These are phyloP conservation scores for Drosophila tropicalis DNA, from an alignment of 1,140 invertebrate species.

Conservation along the genomic window DNA sequence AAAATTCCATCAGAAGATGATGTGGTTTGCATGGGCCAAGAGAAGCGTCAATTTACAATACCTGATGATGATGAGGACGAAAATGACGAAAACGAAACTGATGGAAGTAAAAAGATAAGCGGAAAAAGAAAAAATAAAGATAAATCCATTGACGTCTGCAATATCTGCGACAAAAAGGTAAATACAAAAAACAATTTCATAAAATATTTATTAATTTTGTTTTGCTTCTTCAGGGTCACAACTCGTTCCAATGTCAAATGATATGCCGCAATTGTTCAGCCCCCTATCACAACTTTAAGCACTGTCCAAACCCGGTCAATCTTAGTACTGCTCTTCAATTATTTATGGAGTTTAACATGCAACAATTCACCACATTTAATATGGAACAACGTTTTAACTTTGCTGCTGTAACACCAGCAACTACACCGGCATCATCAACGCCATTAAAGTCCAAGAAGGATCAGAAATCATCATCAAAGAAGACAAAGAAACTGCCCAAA, in stretches of 20 bases:
- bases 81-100: constrained; percentile 17
- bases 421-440: neutral
- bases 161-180: constrained; percentile 65
- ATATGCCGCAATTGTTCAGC: constrained; percentile 73
- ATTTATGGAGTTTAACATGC: constrained; percentile 76
- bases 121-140: constrained; percentile 34
- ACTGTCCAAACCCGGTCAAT: constrained; percentile 67
- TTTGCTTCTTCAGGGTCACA: constrained; percentile 56
- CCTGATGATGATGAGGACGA: constrained; percentile 51
- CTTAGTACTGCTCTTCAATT: constrained; percentile 65
- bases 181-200: neutral
- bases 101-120: constrained; percentile 22
- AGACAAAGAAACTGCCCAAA: constrained; percentile 37
- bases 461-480: constrained; percentile 36
- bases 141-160: constrained; percentile 36
- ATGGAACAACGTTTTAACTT: constrained; percentile 56
- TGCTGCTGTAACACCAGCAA: constrained; percentile 25
- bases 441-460: constrained; percentile 54
- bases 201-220: neutral
- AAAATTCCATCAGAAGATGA: constrained; percentile 55
- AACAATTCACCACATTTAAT: constrained; percentile 60
- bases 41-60: constrained; percentile 55
- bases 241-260: constrained; percentile 76
- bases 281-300: constrained; percentile 65
- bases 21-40: constrained; percentile 65